A percentile compares a stretch with the other conserved stretches of the same genome.
Conservation (phyloP, 2,797 vertebrate species). For the Amblyraja radiata region DNA sequence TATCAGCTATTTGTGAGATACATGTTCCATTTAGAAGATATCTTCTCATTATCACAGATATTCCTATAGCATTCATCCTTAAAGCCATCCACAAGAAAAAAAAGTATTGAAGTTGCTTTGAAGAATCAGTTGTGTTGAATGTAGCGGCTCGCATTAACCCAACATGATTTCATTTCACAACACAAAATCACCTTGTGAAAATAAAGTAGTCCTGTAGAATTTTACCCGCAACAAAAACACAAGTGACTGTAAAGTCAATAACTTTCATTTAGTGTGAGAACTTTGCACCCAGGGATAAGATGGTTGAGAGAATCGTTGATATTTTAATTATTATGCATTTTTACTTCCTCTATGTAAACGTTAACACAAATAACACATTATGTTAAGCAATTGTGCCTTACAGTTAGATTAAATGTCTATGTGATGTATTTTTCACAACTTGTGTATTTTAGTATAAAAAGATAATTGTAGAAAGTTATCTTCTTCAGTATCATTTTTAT, state of each 20-base stretch:
- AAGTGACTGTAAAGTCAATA: not conserved
- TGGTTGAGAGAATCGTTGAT: not conserved
- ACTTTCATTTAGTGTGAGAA: not conserved
- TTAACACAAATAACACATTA: not conserved
- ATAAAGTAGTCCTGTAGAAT: not conserved
- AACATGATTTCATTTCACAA: not conserved
- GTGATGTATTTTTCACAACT: not conserved
- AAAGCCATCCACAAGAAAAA: not conserved
- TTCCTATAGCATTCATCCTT: not conserved
- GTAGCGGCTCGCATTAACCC: too few species aligned
- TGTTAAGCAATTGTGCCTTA: not conserved
- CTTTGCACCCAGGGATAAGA: not conserved
- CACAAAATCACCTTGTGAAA: not conserved
- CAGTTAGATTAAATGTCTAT: not conserved
- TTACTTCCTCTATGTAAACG: not conserved
- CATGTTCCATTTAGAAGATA: not conserved
- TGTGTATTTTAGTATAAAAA: slow-evolving; percentile 1
- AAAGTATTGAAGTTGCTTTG: not conserved
- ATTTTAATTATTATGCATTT: not conserved
- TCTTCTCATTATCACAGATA: not conserved
- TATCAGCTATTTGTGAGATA: not conserved
- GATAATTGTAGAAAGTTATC: not conserved
- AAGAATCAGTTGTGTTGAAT: not conserved
- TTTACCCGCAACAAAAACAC: not conserved
- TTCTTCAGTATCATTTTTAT: slow-evolving; percentile 6